Base-by-base conservation (phyloP, 2,888 invertebrate genomes). In the Hofmannophila pseudospretella region DNA sequence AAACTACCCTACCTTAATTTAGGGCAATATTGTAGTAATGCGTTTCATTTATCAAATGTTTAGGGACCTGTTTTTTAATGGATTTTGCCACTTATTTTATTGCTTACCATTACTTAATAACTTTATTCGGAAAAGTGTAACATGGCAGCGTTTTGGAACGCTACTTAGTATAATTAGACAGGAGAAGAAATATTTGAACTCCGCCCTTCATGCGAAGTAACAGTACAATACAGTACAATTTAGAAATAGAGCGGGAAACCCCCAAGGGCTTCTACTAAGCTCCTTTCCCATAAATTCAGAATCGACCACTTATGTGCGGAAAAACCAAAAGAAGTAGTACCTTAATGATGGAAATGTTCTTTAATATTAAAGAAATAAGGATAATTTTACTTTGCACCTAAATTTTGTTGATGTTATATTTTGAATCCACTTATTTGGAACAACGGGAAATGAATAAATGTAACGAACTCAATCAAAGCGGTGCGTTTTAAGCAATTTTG, bases 1-100 rank as follows among this genome's bases (percentile, higher is more conserved):
- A 78, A 58, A 62, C 60, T 67, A 72, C 72, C 76, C 76, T 64
- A 57, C 71, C 63, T 55, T 58, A 59, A 72, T 69, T 74, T 68
- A 42, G 56, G 62, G 59, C 59, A 66, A 64, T 65, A 63, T 69
- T 65, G 57, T 62, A 57, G 58, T 71, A 75, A 73, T 68, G 65
- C 46, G 55, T 54, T 67, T 61, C 73, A 79, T 84, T 79, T 72
- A 72, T 84, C 78, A 79, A 71, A 67, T 45, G 58, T 53, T 58
- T 60, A 56, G 50, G 55, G 56, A 48, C 52, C 54, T 57, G 61
- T 65, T 72, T 74, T 38, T 34, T 9, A 53, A 66, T 59, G 55
- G 64, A 55, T 63, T 51, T 56, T 57, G 59, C 53, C 60, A 56
- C 61, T 59, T 67, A 61, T 70, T 79, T 74, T 75, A 77, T 79